Evolutionary conservation across 1,140 invertebrate genomes (phyloP).

Genomic region (Brevipalpus yothersi): DNA sequence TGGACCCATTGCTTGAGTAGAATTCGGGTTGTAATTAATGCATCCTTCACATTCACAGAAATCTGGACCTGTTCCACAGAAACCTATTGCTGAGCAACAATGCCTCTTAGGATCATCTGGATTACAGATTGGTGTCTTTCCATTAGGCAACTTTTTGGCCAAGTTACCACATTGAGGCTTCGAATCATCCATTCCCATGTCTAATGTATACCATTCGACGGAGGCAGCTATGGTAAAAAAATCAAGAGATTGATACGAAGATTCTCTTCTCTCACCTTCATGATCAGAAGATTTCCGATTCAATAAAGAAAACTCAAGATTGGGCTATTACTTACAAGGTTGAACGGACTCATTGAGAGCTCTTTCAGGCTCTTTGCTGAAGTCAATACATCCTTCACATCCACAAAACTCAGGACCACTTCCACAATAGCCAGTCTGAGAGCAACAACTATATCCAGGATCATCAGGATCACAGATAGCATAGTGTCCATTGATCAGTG

Average conservation of each 20-base stretch:
- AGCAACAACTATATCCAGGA: not conserved
- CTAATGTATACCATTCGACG: not conserved
- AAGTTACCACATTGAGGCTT: not conserved
- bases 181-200: not conserved
- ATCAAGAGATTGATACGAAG: too few relatives aligned
- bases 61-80: not conserved
- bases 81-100: not conserved
- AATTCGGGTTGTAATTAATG: not conserved
- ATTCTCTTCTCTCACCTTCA: too few relatives aligned
- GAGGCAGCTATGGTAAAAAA: not conserved
- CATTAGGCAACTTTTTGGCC: not conserved
- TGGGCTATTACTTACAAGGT: not conserved
- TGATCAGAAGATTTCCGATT: too few relatives aligned
- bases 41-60: not conserved
- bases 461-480: not conserved
- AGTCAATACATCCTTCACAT: not conserved
- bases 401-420: not conserved
- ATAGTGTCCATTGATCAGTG: not conserved
- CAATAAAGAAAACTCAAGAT: too few relatives aligned
- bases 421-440: not conserved
- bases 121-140: not conserved
- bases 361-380: not conserved
- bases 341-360: not conserved
- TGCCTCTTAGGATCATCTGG: not conserved
- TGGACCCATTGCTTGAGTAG: not conserved